These are phyloP conservation scores for Dendropsophus ebraccatus DNA, from an alignment of 2,113 vertebrate genomes.

Conservation along the genomic window DNA sequence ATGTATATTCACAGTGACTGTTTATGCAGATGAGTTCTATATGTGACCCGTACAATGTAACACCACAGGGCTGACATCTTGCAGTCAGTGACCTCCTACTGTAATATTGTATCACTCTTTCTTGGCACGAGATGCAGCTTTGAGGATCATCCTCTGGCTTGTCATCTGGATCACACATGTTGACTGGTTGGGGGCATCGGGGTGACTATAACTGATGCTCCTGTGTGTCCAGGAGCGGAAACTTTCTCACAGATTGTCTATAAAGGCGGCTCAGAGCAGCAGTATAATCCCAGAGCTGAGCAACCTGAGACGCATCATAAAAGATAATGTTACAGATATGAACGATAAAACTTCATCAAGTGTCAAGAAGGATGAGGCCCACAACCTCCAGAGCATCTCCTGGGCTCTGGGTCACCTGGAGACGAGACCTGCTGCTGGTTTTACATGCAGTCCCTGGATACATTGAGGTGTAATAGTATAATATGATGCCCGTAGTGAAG, in stretches of 20 bases:
- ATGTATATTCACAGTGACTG: too few species aligned
- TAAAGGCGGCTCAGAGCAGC: background rate
- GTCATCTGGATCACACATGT: conserved; percentile 43
- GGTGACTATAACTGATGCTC: background rate
- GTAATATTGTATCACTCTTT: background rate
- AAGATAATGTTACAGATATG: conserved; percentile 18
- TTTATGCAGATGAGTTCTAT: background rate
- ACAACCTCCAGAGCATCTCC: background rate
- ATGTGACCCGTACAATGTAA: background rate
- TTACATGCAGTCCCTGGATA: conserved; percentile 29
- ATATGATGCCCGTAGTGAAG: too few species aligned
- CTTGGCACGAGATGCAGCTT: conserved; percentile 2
- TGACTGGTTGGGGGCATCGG: background rate
- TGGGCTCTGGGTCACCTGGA: background rate
- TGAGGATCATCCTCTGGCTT: conserved; percentile 5
- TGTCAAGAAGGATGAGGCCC: background rate
- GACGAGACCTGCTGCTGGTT: background rate
- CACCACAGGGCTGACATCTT: background rate
- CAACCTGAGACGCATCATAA: background rate
- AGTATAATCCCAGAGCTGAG: background rate
- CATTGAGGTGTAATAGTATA: too few species aligned
- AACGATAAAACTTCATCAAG: conserved; percentile 6
- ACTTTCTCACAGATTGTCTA: background rate
- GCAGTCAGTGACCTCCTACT: background rate
- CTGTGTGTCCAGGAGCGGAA: conserved; percentile 21